Conservation (phyloP, 2,888 invertebrate species). For the Eristalis arbustorum region DNA sequence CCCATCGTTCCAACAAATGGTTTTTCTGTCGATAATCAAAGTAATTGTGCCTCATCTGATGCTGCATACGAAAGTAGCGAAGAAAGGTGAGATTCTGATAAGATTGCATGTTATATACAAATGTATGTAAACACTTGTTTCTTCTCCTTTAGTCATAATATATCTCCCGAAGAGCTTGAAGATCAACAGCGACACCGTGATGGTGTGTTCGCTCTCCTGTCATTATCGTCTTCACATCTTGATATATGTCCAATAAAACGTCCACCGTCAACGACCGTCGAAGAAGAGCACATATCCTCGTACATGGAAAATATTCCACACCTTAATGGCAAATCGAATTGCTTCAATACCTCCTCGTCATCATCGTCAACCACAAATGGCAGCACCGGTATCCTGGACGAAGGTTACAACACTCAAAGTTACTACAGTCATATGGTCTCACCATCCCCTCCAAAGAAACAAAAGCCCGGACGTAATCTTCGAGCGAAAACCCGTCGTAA, state of each 20-base stretch:
- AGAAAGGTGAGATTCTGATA: constrained; percentile 80
- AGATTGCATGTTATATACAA: not conserved
- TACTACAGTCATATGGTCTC: constrained; percentile 71
- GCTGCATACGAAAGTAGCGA: constrained; percentile 83
- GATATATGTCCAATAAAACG: constrained; percentile 79
- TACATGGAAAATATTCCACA: constrained; percentile 75
- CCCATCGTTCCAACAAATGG: constrained; percentile 58
- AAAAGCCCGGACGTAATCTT: constrained; percentile 76
- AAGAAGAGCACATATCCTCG: constrained; percentile 76
- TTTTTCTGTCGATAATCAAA: constrained; percentile 76
- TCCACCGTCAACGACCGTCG: constrained; percentile 76
- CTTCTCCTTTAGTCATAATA: constrained; percentile 75
- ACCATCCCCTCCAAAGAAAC: constrained; percentile 75
- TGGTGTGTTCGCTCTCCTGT: constrained; percentile 89
- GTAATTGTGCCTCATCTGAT: constrained; percentile 81
- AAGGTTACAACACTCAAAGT: constrained; percentile 74
- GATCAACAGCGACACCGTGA: constrained; percentile 88
- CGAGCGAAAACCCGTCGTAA: constrained; percentile 80
- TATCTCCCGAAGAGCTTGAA: constrained; percentile 82
- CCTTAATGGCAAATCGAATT: constrained; percentile 64
- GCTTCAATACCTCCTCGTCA: constrained; percentile 35
- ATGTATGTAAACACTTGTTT: not conserved
- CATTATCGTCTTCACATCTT: constrained; percentile 84
- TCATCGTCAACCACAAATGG: constrained; percentile 64
- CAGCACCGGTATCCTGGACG: constrained; percentile 73